Conservation (phyloP, 2,888 invertebrate genomes). For the Diarsia brunnea region DNA sequence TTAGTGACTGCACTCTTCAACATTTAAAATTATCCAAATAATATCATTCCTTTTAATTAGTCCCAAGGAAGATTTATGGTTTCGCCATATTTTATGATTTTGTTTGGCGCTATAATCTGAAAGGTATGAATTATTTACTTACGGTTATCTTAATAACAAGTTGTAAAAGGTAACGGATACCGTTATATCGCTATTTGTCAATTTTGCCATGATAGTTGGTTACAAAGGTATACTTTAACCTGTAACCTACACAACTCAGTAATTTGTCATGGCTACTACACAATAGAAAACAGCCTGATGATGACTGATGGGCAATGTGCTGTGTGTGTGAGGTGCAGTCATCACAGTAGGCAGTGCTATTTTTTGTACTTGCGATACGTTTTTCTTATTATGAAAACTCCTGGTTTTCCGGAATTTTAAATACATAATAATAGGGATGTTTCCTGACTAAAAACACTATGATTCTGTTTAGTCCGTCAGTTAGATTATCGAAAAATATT, state of each 20-base stretch:
- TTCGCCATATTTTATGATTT: constrained; percentile 27
- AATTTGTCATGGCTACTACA: background rate
- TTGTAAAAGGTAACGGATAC: constrained; percentile 30
- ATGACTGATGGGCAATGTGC: background rate
- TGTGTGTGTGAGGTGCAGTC: too few relatives aligned
- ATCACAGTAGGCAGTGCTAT: too few relatives aligned
- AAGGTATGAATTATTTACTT: constrained; percentile 17
- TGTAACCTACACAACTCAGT: background rate
- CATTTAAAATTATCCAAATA: background rate
- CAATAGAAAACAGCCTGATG: background rate
- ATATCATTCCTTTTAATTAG: background rate
- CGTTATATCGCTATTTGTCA: constrained; percentile 6
- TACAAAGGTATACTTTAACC: background rate
- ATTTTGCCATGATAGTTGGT: constrained; percentile 1
- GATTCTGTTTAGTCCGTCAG: too few relatives aligned
- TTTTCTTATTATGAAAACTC: too few relatives aligned
- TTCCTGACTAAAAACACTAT: too few relatives aligned
- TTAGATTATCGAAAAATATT: too few relatives aligned
- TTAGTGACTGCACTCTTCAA: background rate
- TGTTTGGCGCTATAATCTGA: constrained; percentile 25
- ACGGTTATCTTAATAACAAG: constrained; percentile 29
- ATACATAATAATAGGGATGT: too few relatives aligned
- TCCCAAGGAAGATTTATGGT: background rate
- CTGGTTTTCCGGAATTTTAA: too few relatives aligned
- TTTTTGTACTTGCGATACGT: too few relatives aligned